Evolutionary conservation across 2,797 vertebrate species (phyloP), one percentile per base, ranked within the genome.

Genomic region (Delichon dasypus): DNA sequence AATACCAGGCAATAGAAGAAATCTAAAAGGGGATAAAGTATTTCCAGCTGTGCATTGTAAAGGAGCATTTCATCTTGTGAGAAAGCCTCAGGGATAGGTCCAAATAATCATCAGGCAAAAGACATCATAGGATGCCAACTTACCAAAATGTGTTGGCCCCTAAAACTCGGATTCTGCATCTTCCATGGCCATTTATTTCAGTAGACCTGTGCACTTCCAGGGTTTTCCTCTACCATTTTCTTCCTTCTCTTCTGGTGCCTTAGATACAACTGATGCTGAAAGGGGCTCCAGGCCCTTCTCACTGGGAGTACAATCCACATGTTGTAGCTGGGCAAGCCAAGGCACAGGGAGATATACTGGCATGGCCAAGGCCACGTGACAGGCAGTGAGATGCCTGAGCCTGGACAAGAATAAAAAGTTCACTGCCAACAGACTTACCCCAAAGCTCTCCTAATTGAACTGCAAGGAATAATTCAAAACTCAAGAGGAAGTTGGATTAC

Each of bases 1-100:
- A 96, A 88, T 73, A 81, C 71, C 83, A 90, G 48, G 85, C 84
- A 90, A 91, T 32, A 83, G 79, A 85, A 96, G 85, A 85, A 93
- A 95, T 50, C 57, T 93, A 8, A 67, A 72, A 79, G 68, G 77
- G 89, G 72, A 93, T 94, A 81, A 95, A 88, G 75, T 75, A 74
- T 89, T 94, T 93, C 88, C 71, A 94, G 65, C 70, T 87, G 84
- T 93, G 84, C 65, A 73, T 93, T 94, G 93, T 65, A 95, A 94
- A 85, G 67, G 13, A 79, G 12, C 1, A 5, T 86, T 94, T 97
- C 75, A 89, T 94, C 74, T 91, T 22, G 3, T 73, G 79, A 91
- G 81, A 95, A 84, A 87, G 72, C 85, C 62, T 85, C 70, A 55
- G 87, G 65, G 80, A 58, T 48, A 67, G 83, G 87, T 85, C 70